Conservation (phyloP, 2,113 vertebrate species). For the Corythornis cristatus region DNA sequence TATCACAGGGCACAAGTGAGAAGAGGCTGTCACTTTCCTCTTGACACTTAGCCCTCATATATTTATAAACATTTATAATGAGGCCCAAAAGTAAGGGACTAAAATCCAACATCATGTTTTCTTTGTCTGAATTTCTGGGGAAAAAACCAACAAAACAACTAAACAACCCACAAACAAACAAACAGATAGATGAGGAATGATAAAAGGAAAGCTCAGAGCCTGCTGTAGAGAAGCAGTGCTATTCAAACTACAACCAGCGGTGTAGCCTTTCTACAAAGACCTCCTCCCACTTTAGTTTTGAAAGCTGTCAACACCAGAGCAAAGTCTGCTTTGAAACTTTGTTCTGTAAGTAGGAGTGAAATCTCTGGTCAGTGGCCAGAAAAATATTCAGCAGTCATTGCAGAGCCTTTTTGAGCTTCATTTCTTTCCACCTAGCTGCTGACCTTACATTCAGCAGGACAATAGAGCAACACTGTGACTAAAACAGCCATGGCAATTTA, state of each 20-base stretch:
- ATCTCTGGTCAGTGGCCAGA: background rate
- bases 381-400: background rate
- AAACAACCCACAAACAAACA: background rate
- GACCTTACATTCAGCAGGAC: background rate
- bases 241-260: background rate
- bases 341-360: background rate
- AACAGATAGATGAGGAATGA: background rate
- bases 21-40: too few relatives aligned
- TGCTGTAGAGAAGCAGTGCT: background rate
- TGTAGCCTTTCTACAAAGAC: background rate
- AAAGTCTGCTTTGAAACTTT: background rate
- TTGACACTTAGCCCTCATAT: too few relatives aligned
- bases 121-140: constrained; percentile 5
- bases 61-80: constrained; percentile 18
- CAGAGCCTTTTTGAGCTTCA: background rate
- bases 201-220: background rate
- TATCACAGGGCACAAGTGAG: too few relatives aligned
- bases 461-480: background rate
- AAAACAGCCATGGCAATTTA: background rate
- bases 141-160: background rate
- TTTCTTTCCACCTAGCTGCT: background rate
- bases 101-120: constrained; percentile 23
- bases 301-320: background rate
- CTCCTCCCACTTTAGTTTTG: background rate
- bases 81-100: constrained; percentile 54